A percentile compares a stretch with the other conserved stretches of the same genome.
Evolutionary conservation across 2,113 vertebrate genomes (phyloP).

Genomic region (Pteruthius melanotis): DNA sequence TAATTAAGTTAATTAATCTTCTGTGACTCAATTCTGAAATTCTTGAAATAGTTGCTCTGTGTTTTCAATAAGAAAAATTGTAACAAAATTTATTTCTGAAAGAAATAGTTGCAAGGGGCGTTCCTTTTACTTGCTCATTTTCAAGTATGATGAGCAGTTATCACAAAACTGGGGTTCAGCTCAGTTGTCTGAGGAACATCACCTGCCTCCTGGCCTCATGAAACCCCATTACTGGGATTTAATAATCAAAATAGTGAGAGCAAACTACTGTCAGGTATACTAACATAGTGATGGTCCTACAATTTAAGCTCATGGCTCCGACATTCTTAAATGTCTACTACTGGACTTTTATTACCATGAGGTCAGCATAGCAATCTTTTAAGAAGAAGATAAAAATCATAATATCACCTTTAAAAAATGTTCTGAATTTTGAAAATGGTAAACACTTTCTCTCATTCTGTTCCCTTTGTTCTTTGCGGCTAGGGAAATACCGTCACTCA

Average conservation of each 20-base stretch:
- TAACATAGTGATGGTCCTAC: background rate
- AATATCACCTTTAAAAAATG: background rate
- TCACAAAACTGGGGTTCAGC: background rate
- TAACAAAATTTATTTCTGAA: background rate
- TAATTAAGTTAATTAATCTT: background rate
- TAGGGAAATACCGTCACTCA: background rate
- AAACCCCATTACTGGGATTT: background rate
- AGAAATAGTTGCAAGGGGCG: background rate
- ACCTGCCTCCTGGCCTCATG: background rate
- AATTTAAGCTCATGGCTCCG: background rate
- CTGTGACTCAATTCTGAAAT: background rate
- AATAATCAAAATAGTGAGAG: background rate
- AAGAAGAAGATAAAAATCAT: background rate
- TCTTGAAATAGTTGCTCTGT: background rate
- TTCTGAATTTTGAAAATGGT: background rate
- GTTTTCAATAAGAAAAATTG: background rate
- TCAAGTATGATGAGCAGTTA: background rate
- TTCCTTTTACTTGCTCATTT: background rate
- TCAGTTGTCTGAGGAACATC: background rate
- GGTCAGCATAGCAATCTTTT: background rate
- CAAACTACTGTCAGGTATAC: background rate
- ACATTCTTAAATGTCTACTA: background rate
- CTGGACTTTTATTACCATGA: background rate
- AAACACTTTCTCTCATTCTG: background rate
- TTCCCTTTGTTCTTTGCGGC: background rate